Base-by-base conservation (phyloP, 2,888 invertebrate species). In the Smittia sp. region DNA sequence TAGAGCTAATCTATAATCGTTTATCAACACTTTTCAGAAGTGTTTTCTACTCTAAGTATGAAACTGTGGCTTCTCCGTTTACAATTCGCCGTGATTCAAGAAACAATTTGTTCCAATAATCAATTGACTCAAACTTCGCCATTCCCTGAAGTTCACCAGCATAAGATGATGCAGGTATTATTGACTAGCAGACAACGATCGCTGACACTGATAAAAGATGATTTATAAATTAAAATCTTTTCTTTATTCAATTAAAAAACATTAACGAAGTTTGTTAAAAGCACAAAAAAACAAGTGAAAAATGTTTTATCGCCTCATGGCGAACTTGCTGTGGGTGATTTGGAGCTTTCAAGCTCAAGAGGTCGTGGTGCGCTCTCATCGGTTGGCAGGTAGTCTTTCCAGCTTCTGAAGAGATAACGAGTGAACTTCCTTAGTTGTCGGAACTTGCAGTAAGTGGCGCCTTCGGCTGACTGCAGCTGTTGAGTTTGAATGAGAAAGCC, bases 401-500 rank as follows among this genome's bases (percentile, higher is more conserved):
- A 96, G 79, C 94, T 94, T 77, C 95, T 86, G 78, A 95, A 94
- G 75, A 96, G 83, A 80, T 96, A 96, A 70, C 95, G 85, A 0
- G 96, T 96, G 79, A 96, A 95, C 80, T 96, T 96, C 76, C 94
- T 85, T 25, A 96, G 83, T 79, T 96, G 95, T 65, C 95, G 83
- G 80, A 96, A 96, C 81, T 96, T 96, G 81, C 96, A 96, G 79
- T 95, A 96, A 0, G 95, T 95, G 0, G 95, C 94, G 0, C 95
- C 95, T 79, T 96, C 95, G 0, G 95, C 94, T 0, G 94, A 94
- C 79, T 95, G 94, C 69, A 95, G 83, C 79, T 96, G 95, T 80
- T 96, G 95, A 0, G 95, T 96, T 80, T 96, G 95, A 74, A 96
- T 95, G 66, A 96, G 84, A 80, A 96, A 95, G 0, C 95, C 95